A percentile compares a stretch with the other conserved stretches of the same genome.
These are phyloP conservation scores for Cheilosia vernalis DNA, from an alignment of 2,888 invertebrate genomes.

Conservation along the genomic window DNA sequence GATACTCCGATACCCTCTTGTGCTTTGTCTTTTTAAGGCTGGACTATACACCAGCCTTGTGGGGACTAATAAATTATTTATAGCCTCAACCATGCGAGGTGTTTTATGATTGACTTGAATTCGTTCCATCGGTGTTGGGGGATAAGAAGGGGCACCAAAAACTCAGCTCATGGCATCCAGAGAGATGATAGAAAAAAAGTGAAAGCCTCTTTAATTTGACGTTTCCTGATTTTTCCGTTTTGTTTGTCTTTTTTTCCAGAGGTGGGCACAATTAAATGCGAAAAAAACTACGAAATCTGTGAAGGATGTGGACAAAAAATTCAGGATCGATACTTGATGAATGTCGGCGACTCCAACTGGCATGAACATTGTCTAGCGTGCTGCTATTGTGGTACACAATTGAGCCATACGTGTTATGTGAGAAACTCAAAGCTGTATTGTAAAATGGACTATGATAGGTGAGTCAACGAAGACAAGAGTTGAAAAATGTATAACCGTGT, in stretches of 20 bases:
- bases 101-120: conserved; percentile 56
- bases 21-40: conserved; percentile 10
- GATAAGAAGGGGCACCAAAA: background rate
- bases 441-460: conserved; percentile 98
- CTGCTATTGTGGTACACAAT: conserved; percentile 94
- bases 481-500: no score
- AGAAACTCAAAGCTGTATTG: conserved; percentile 97
- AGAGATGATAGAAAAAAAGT: conserved; percentile 24
- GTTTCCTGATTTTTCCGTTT: conserved; percentile 30
- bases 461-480: conserved; percentile 78
- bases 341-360: conserved; percentile 97
- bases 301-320: conserved; percentile 98
- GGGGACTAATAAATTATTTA: conserved; percentile 61
- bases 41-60: conserved; percentile 47
- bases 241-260: conserved; percentile 78
- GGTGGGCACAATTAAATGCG: conserved; percentile 88
- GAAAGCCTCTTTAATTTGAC: conserved; percentile 56
- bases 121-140: background rate
- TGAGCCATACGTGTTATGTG: conserved; percentile 97
- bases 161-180: background rate
- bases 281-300: conserved; percentile 94
- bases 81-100: conserved; percentile 18
- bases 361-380: conserved; percentile 98
- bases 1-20: background rate
- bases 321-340: conserved; percentile 96